Base-by-base conservation (phyloP, 1,140 invertebrate species). In the Drosophila neocordata region DNA sequence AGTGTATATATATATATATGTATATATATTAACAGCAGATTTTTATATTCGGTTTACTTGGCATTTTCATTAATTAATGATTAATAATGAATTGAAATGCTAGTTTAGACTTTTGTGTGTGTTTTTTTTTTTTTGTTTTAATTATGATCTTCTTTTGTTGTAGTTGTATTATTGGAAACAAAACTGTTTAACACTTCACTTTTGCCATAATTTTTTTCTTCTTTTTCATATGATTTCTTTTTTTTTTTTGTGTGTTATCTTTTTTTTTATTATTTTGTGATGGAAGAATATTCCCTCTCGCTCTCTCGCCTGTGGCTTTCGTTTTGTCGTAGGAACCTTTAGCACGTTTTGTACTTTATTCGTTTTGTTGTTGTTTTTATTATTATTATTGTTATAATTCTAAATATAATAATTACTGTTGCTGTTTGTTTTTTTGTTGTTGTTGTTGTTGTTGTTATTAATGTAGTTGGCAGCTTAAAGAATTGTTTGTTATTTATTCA, bases 301-400 rank as follows among this genome's bases (percentile, higher is more conserved):
- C 24, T 15, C 4, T 15, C 7, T 18, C 52, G 51, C 22, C 18
- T 11, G 8, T 48, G 41, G 41, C 41, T 48, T 48, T 2, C 41
- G 41, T 48, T 48, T 57, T 31, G n/a, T 27, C 20, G 37, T 73
- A 73, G 70, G 68, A 73, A 73, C 69, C 67, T 70, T 71, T 71
- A 38, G 59, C 51, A 71, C 66, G 55, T 22, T 69, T 35, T 64
- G 24, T 51, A 51, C 27, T 13, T 37, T 52, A 51, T 31, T 52
- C 44, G 59, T 61, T 79, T 55, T 63, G 20, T 31, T 56, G 41
- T 73, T 52, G 27, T n/a, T 41, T 62, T 59, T 62, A 20, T 48
- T 48, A 15, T 48, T 8, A 48, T 35, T 35, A 35, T 35, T 12
- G 11, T 35, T 35, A 35, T 35, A 35, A 35, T 48, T 48, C 18